A percentile compares a stretch with the other conserved stretches of the same genome.
These are phyloP conservation scores for Indicator maculatus DNA, from an alignment of 2,113 vertebrate species.

Conservation along the genomic window DNA sequence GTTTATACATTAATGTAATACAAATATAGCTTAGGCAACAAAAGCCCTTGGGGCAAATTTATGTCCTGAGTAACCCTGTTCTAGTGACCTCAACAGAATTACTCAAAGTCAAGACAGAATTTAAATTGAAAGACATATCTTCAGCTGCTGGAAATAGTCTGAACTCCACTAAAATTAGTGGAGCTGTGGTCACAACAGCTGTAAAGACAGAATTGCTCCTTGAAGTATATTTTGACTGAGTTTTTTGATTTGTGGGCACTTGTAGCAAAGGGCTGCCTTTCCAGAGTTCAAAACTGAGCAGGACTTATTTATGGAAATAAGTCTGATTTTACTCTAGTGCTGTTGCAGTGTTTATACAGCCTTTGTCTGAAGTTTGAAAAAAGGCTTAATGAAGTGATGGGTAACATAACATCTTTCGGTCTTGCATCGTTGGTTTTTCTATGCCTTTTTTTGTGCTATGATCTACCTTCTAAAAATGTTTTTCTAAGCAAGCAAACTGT, in stretches of 20 bases:
- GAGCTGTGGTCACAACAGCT: not conserved
- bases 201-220: not conserved
- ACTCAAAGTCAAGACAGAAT: conserved; percentile 69
- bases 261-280: not conserved
- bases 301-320: not conserved
- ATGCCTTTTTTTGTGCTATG: not conserved
- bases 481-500: not conserved
- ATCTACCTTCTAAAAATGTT: not conserved
- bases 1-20: conserved; percentile 71
- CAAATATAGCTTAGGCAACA: conserved; percentile 49
- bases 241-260: not conserved
- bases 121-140: conserved; percentile 56
- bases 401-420: not conserved
- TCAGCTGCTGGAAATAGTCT: conserved; percentile 6
- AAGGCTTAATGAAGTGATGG: not conserved
- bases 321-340: not conserved
- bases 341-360: not conserved
- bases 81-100: conserved; percentile 58
- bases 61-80: conserved; percentile 61
- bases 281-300: not conserved
- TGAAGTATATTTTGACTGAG: not conserved
- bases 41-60: conserved; percentile 63
- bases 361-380: not conserved
- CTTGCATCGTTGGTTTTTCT: not conserved
- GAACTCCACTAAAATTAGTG: not conserved